phyloP scores from a whole-genome alignment of 92 coral and sea anemone species.

The Bergia sp. region DNA sequence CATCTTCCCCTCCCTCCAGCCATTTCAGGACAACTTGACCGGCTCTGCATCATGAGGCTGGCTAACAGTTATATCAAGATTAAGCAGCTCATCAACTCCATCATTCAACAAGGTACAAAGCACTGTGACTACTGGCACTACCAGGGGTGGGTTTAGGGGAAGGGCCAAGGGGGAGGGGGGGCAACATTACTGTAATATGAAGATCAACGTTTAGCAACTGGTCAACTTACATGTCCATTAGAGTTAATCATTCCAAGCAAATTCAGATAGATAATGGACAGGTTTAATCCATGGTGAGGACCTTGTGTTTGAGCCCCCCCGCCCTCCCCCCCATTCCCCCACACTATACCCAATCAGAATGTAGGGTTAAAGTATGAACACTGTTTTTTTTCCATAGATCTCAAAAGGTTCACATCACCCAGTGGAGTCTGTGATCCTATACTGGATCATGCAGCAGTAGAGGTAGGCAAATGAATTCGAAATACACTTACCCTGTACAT shows the following conservation, averaged over 20 bases:
- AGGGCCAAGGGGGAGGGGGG: no score
- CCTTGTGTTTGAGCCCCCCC: no score
- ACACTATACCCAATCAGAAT: no score
- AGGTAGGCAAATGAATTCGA: no score
- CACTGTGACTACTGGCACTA: background rate
- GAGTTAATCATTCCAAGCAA: no score
- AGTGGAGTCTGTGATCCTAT: conserved; percentile 44
- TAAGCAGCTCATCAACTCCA: conserved; percentile 76
- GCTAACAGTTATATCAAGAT: conserved; percentile 98
- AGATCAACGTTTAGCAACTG: no score
- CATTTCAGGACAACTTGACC: conserved; percentile 82
- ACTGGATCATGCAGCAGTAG: conserved; percentile 67
- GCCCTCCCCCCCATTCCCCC: no score
- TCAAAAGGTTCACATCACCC: conserved; percentile 55
- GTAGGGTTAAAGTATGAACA: no score
- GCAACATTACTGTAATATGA: background rate
- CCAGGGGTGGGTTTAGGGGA: background rate
- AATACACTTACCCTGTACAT: no score
- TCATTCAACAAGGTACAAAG: conserved; percentile 70
- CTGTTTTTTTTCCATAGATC: conserved; percentile 57
- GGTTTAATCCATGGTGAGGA: no score
- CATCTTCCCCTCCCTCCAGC: conserved; percentile 89
- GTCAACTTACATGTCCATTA: no score
- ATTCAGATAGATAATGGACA: no score
- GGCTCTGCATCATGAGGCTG: conserved; percentile 97